Evolutionary conservation across 2,888 invertebrate species (phyloP).

Genomic region (Stictocephala bisonia): DNA sequence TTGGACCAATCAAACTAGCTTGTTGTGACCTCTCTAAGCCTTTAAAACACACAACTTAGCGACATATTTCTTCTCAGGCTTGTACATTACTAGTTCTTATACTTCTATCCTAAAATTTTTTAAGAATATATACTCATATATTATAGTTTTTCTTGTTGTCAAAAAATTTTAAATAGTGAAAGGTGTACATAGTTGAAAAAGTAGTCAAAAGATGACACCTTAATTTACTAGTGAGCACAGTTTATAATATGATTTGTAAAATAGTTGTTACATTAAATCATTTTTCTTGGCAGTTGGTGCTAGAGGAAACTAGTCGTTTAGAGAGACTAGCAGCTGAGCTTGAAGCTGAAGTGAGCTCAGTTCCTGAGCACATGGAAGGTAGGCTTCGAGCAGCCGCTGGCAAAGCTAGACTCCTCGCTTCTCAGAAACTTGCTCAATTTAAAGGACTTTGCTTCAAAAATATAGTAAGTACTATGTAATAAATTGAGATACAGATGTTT

Average conservation of each 20-base stretch:
- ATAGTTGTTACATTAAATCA: neutral
- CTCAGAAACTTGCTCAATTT: slow-evolving; percentile 96
- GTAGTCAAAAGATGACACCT: too few species aligned
- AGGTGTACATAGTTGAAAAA: neutral
- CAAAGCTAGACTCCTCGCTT: slow-evolving; percentile 88
- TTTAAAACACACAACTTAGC: too few species aligned
- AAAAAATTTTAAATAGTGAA: too few species aligned
- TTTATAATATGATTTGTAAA: neutral
- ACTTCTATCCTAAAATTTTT: too few species aligned
- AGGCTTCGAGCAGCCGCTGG: slow-evolving; percentile 89
- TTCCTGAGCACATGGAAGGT: slow-evolving; percentile 85
- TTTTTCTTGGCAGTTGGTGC: slow-evolving; percentile 70
- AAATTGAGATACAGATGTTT: too few species aligned
- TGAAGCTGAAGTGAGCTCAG: slow-evolving; percentile 74
- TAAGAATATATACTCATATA: too few species aligned
- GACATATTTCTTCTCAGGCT: too few species aligned
- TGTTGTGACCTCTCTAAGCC: too few species aligned
- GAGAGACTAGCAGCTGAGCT: slow-evolving; percentile 74
- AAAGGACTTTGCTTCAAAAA: slow-evolving; percentile 79
- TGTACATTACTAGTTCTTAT: too few species aligned
- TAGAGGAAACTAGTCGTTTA: slow-evolving; percentile 78
- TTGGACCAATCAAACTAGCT: too few species aligned
- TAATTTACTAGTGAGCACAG: neutral
- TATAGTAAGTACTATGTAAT: slow-evolving; percentile 69
- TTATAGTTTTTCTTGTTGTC: too few species aligned